phyloP scores from a whole-genome alignment of 2,797 vertebrate genomes.

The Lacerta bilineata region DNA sequence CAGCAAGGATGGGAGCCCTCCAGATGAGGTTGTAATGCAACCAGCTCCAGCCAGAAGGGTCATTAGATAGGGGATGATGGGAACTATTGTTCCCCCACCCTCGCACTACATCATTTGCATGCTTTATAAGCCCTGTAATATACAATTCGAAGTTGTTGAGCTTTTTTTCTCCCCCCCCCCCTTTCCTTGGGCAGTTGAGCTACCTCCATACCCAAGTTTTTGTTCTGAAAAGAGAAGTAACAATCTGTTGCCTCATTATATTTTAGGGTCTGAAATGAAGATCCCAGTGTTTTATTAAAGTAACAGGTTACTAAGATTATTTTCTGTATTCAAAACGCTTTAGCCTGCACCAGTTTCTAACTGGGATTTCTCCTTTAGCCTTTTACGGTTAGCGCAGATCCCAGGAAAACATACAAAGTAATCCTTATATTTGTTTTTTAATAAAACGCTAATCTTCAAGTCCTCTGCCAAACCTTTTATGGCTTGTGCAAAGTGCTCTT shows the following conservation, averaged over 20 bases:
- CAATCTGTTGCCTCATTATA: neutral
- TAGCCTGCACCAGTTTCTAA: neutral
- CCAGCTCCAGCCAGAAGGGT: too few species aligned
- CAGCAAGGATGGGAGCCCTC: too few species aligned
- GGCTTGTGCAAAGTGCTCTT: neutral
- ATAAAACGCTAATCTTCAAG: neutral
- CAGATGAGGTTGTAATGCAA: too few species aligned
- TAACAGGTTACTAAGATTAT: neutral
- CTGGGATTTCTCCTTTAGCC: neutral
- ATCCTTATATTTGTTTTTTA: too few species aligned
- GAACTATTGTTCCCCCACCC: too few species aligned
- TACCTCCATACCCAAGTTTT: too few species aligned
- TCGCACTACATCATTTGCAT: too few species aligned
- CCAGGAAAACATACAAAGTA: neutral
- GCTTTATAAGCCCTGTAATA: neutral
- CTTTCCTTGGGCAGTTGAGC: too few species aligned
- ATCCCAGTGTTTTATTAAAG: neutral
- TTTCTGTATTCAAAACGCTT: neutral
- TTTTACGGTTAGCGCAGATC: neutral
- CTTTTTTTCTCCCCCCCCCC: too few species aligned
- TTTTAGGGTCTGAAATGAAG: neutral
- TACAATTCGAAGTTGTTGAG: too few species aligned
- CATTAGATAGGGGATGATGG: too few species aligned
- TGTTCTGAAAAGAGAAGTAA: conserved; percentile 23
- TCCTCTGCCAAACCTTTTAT: neutral